A percentile compares a stretch with the other conserved stretches of the same genome.
Conservation (phyloP, 1,140 invertebrate species). For the Anoplophora glabripennis region DNA sequence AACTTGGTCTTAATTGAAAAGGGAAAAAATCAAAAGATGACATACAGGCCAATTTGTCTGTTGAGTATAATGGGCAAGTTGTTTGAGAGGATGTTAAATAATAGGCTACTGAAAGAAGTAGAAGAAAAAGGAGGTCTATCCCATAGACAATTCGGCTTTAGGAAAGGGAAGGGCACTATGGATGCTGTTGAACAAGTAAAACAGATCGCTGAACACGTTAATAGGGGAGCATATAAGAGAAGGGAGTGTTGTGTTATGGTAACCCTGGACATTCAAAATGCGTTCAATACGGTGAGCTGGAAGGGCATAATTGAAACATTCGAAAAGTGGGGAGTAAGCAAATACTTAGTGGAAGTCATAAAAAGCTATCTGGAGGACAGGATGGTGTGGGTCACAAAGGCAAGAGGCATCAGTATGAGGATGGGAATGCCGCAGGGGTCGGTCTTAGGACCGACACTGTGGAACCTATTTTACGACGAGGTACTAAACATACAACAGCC, state of each 20-base stretch:
- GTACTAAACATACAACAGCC: slow-evolving; percentile 34
- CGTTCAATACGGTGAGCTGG: slow-evolving; percentile 29
- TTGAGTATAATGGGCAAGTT: slow-evolving; percentile 33
- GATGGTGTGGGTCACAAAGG: not conserved
- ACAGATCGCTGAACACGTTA: not conserved
- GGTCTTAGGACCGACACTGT: slow-evolving; percentile 45
- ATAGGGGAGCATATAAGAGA: not conserved
- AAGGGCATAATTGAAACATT: slow-evolving; percentile 8
- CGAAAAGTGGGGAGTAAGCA: not conserved
- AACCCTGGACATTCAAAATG: slow-evolving; percentile 27
- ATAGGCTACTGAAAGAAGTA: slow-evolving; percentile 8
- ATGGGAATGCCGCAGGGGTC: slow-evolving; percentile 51
- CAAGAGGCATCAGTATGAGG: too few relatives aligned
- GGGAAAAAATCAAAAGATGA: not conserved
- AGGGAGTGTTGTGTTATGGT: slow-evolving; percentile 9
- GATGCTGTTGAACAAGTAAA: not conserved
- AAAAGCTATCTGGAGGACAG: not conserved
- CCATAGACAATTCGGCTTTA: slow-evolving; percentile 15
- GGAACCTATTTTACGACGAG: slow-evolving; percentile 48
- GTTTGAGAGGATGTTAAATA: slow-evolving; percentile 27
- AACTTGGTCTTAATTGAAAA: slow-evolving; percentile 26
- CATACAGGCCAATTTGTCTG: slow-evolving; percentile 33
- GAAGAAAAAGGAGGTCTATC: slow-evolving; percentile 7
- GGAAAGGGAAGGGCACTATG: not conserved
- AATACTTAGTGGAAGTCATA: too few relatives aligned